Base-by-base conservation (phyloP, 2,113 vertebrate genomes). In the Aphelocoma coerulescens region DNA sequence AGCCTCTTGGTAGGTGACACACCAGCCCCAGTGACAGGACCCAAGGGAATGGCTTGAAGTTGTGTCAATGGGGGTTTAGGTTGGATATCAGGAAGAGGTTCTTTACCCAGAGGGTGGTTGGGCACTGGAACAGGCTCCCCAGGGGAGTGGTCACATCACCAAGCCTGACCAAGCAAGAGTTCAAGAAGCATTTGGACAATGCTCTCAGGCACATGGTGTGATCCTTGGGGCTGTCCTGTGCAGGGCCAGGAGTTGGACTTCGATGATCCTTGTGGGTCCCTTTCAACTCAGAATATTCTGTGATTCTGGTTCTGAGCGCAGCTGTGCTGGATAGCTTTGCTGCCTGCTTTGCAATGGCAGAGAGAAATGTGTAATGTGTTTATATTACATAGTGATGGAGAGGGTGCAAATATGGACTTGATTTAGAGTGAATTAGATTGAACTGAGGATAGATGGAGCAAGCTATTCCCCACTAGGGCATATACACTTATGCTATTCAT, bases 401-500 rank as follows among this genome's bases (percentile, higher is more conserved):
- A 71, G 32, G 54, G 69, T 93, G 57, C 28, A 93, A 81, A 93
- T 76, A 55, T 16, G 2, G 2, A 32, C 69, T 58, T 76, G 59
- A 58, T 85, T 91, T 83, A 71, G 37, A 77, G 32, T 63, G 39
- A 73, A 86, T 89, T 92, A 80, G n/a, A 35, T 48, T 59, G 32
- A 7, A 41, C 67, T 82, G 43, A 85, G 82, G n/a, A 85, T 46
- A 73, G 59, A 55, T 69, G 35, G 54, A 63, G 20, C 1, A 5
- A 82, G 30, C n/a, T 73, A 19, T 89, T 85, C n/a, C 32, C 15
- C 20, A n/a, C 15, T 41, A 44, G 30, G 7, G 3, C 0, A 0
- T 79, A 66, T 16, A 32, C 30, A 35, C 23, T 46, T 37, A 73
- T 39, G 35, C 4, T 44, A 27, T 69, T 92, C 44, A 10, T 67